A percentile compares a stretch with the other conserved stretches of the same genome.
Evolutionary conservation across 2,888 invertebrate species (phyloP).

Genomic region (Chesias legatella): DNA sequence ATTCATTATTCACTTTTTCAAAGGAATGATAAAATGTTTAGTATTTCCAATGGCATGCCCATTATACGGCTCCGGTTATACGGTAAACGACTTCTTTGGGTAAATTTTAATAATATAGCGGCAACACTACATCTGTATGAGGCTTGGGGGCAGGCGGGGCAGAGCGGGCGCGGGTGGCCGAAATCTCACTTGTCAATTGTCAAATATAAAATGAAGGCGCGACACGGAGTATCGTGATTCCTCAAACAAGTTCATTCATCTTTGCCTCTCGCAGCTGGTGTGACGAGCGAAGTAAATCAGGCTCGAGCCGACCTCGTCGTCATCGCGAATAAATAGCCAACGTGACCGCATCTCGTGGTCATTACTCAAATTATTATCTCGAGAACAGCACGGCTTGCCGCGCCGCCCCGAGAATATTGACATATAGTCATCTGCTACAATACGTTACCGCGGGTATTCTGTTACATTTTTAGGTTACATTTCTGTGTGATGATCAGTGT

Average conservation of each 20-base stretch:
- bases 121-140: neutral
- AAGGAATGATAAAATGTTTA: too few relatives aligned
- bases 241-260: constrained; percentile 53
- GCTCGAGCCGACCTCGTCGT: constrained; percentile 52
- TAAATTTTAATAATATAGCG: neutral
- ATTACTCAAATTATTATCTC: constrained; percentile 56
- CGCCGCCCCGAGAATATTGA: constrained; percentile 51
- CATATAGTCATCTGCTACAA: constrained; percentile 73
- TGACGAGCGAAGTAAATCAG: constrained; percentile 49
- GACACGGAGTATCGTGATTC: constrained; percentile 46
- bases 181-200: constrained; percentile 28
- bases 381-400: constrained; percentile 53
- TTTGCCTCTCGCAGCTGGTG: constrained; percentile 43
- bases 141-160: neutral
- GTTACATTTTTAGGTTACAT: constrained; percentile 67
- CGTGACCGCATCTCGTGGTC: constrained; percentile 52
- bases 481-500: constrained; percentile 70
- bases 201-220: constrained; percentile 42
- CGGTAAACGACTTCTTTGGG: too few relatives aligned
- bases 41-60: too few relatives aligned
- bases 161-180: constrained; percentile 5
- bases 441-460: constrained; percentile 58
- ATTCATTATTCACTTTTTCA: too few relatives aligned
- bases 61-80: too few relatives aligned
- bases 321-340: constrained; percentile 66